phyloP scores from a whole-genome alignment of 2,888 invertebrate species.

The Rhagophthalmus giganteus region DNA sequence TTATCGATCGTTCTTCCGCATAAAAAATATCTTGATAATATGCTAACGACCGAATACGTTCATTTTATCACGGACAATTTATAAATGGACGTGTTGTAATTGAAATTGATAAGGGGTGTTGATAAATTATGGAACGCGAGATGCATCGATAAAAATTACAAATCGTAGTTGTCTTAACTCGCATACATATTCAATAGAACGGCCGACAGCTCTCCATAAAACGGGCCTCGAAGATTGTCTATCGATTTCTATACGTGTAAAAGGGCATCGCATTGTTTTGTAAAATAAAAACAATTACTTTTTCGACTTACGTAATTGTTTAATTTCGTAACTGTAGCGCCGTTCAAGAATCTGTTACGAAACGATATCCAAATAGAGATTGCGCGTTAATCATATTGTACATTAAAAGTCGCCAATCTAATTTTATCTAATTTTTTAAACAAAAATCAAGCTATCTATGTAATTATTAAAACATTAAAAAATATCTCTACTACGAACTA shows the following conservation, averaged over 20 bases:
- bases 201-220: slow-evolving; percentile 16
- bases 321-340: no score
- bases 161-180: slow-evolving; percentile 12
- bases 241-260: not conserved
- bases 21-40: not conserved
- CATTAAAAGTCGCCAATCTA: no score
- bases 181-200: slow-evolving; percentile 13
- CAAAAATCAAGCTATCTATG: not conserved
- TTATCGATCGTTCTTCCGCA: no score
- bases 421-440: no score
- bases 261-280: not conserved
- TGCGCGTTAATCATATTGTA: no score
- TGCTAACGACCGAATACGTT: slow-evolving; percentile 4
- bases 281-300: no score
- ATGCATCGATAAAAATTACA: slow-evolving; percentile 18
- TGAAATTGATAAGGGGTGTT: slow-evolving; percentile 15
- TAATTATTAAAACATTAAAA: not conserved
- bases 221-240: not conserved
- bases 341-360: no score
- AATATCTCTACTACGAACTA: no score
- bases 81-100: slow-evolving; percentile 13
- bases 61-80: slow-evolving; percentile 7
- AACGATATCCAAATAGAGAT: no score
- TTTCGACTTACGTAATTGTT: no score
- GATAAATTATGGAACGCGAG: slow-evolving; percentile 13